Evolutionary conservation across 2,888 invertebrate genomes (phyloP), one percentile per base, ranked within the genome.

Genomic region (Cistogaster globosa): DNA sequence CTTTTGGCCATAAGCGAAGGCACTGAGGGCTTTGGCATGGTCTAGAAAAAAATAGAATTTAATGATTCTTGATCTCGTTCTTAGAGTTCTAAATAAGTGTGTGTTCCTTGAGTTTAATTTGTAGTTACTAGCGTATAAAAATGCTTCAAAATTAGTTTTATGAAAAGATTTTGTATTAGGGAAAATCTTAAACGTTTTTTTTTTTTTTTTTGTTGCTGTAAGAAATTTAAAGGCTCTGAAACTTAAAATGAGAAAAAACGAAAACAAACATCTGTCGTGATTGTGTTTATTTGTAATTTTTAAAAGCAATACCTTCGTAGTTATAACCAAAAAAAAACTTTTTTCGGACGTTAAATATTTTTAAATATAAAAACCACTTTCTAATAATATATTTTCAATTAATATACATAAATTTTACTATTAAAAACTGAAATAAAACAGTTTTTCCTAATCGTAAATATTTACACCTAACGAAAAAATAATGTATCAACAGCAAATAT

Each of bases 1-100:
- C 94, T 98, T 16, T 94, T 98, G 92, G 98, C 98, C 87, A 97
- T 98, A 92, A 98, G 97, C 93, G 98, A 98, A 93, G 98, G 98
- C 58, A 97, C 96, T 48, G 98, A 98, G 94, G 98, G 98, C 14
- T 98, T 98, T 93, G 97, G 97, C 79, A 92, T 93, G 92, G 92
- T 93, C 87, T 93, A 91, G 83, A 75, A 42, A 32, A 18, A 26
- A 12, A 53, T 69, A 53, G 22, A n/a, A 60, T 38, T n/a, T 67
- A 75, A 77, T 26, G 45, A 68, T 76, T 79, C 79, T 62, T 78
- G 83, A 86, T 87, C 86, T 78, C 81, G 63, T 75, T 71, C 71
- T 76, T 74, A 63, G 71, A 72, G 78, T 67, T 62, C 55, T 60
- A 57, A 86, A 71, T 68, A 67, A 55, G 42, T 78, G 78, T 83